Evolutionary conservation across 1,140 invertebrate genomes (phyloP).

Genomic region (Bombus confusus): DNA sequence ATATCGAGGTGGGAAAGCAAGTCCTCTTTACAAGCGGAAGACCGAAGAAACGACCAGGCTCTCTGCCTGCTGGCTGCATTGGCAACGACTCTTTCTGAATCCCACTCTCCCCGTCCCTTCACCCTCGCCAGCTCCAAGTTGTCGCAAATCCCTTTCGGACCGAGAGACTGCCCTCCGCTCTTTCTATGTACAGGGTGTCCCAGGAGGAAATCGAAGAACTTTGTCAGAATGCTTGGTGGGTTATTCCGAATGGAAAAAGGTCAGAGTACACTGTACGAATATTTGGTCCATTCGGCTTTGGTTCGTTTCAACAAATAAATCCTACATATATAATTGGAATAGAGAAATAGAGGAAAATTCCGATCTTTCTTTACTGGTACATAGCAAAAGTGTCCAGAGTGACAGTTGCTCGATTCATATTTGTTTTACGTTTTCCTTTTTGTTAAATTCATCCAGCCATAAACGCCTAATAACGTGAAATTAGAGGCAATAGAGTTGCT

Average conservation of each 20-base stretch:
- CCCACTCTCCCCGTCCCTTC: neutral
- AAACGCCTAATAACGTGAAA: too few species aligned
- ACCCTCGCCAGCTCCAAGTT: slow-evolving; percentile 24
- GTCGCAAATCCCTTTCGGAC: slow-evolving; percentile 66
- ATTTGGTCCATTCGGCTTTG: too few species aligned
- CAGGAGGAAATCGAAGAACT: neutral
- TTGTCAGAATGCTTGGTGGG: neutral
- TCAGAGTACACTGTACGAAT: too few species aligned
- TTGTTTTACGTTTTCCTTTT: too few species aligned
- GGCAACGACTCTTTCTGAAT: slow-evolving; percentile 42
- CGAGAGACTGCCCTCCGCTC: slow-evolving; percentile 38
- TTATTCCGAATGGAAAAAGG: neutral
- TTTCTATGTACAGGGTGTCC: neutral
- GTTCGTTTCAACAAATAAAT: too few species aligned
- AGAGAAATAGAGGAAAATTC: too few species aligned
- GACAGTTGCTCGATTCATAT: too few species aligned
- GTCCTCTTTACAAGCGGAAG: slow-evolving; percentile 47
- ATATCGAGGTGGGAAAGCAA: slow-evolving; percentile 57
- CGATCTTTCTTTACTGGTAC: too few species aligned
- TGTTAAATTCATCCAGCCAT: too few species aligned
- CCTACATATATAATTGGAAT: too few species aligned
- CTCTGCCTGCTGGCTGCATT: slow-evolving; percentile 23
- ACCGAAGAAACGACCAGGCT: slow-evolving; percentile 43
- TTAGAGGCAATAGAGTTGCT: neutral
- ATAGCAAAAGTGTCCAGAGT: too few species aligned